Conservation (phyloP, 2,888 invertebrate species). For the Conchocele bisecta region DNA sequence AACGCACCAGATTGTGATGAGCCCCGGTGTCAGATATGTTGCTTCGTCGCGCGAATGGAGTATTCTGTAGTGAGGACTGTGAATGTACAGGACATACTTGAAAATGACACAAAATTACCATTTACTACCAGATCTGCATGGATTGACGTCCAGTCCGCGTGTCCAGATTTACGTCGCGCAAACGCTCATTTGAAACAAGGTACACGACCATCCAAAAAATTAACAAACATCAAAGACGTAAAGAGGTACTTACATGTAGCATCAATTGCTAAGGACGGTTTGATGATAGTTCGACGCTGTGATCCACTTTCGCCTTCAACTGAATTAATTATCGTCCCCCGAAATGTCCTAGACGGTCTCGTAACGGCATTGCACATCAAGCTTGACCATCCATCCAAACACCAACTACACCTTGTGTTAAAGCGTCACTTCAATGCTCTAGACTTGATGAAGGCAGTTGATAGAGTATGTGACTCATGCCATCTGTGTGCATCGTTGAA, state of each 20-base stretch:
- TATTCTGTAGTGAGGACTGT: constrained; percentile 41
- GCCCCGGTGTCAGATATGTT: constrained; percentile 26
- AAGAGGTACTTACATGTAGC: constrained; percentile 43
- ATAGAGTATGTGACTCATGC: constrained; percentile 9
- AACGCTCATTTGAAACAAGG: constrained; percentile 44
- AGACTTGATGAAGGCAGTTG: constrained; percentile 51
- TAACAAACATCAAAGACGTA: constrained; percentile 28
- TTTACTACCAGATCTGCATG: constrained; percentile 41
- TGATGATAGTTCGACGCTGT: constrained; percentile 26
- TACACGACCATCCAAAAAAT: constrained; percentile 21
- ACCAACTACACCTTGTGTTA: constrained; percentile 39
- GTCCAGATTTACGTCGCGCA: constrained; percentile 38
- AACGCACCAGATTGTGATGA: constrained; percentile 40
- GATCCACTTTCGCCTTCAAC: constrained; percentile 10
- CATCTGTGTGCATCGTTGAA: constrained; percentile 4
- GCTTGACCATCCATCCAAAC: constrained; percentile 46
- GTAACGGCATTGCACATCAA: constrained; percentile 52
- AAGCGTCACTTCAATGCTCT: constrained; percentile 56
- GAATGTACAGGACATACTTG: constrained; percentile 10
- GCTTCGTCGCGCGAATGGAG: constrained; percentile 6
- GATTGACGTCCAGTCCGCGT: constrained; percentile 31
- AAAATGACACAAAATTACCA: constrained; percentile 12
- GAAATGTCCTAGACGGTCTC: constrained; percentile 51
- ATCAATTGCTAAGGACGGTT: constrained; percentile 30
- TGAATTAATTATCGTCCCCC: constrained; percentile 56